Evolutionary conservation across 1,140 invertebrate species (phyloP), one percentile per base, ranked within the genome.

Genomic region (Drosophila oshimai): DNA sequence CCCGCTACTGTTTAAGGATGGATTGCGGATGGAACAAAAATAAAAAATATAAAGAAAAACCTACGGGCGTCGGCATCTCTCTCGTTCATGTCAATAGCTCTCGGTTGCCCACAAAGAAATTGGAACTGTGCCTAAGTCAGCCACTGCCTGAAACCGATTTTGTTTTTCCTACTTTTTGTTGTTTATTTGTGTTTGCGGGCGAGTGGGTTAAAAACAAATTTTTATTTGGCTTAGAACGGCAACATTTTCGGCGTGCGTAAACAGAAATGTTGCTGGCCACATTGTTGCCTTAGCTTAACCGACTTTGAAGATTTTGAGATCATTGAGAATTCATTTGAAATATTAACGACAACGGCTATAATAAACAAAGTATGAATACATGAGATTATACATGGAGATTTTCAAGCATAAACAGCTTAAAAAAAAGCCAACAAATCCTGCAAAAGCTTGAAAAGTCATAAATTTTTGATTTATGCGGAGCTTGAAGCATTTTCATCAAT

Each of bases 81-180:
- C 28, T 68, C 24, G 29, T 53, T 44, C 68, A 36, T 61, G 67
- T 71, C 68, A 71, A 71, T 71, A 71, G 64, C 67, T 70, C 42
- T 57, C 53, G 45, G 67, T 58, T 65, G 54, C n/a, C 53, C 45
- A 26, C 54, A 71, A 71, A 71, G 54, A 61, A 71, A 71, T 71
- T 71, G 68, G 37, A 71, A 71, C 68, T 71, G 39, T 60, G 68
- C 67, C 67, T 50, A 60, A 71, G 68, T 71, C 54, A 33, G 61
- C 58, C 37, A 28, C 55, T 42, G 28, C 28, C 53, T 20, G 36
- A 57, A 33, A 58, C 49, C 22, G 31, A 61, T 57, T 62, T 62
- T 34, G 50, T 57, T 57, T 57, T 57, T 34, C 13, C 46, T 12
- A 53, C 29, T 57, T 34, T 57, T 57, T 53, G 54, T 57, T 53